These are phyloP conservation scores for Drosophila seguyi DNA, from an alignment of 1,140 invertebrate species.

Conservation along the genomic window DNA sequence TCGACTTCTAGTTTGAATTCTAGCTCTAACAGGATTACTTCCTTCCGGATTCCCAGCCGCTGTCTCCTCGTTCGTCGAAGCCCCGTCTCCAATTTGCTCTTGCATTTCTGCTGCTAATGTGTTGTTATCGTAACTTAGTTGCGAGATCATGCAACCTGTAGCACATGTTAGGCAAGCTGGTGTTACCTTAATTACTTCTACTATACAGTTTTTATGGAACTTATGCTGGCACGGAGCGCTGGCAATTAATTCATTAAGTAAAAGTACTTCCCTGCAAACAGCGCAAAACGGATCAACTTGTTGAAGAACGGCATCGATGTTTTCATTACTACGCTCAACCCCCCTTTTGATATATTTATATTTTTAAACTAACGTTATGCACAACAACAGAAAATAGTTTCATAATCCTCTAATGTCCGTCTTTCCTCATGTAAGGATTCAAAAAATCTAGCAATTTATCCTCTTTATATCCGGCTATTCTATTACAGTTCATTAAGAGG, in stretches of 20 bases:
- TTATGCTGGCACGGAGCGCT: not conserved
- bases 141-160: not conserved
- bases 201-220: not conserved
- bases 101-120: slow-evolving; percentile 1
- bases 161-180: not conserved
- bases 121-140: not conserved
- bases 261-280: not conserved
- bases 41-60: not conserved
- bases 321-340: not conserved
- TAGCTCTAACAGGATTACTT: not conserved
- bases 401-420: not conserved
- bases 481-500: not conserved
- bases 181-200: not conserved
- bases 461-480: not conserved
- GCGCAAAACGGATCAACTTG: not conserved
- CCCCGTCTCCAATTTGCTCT: not conserved
- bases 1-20: not conserved
- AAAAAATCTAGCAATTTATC: not conserved
- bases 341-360: not conserved
- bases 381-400: not conserved
- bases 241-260: not conserved
- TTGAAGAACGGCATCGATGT: not conserved
- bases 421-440: not conserved
- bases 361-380: not conserved
- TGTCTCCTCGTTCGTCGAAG: not conserved